These are phyloP conservation scores for Molorchus minor DNA, from an alignment of 2,888 invertebrate genomes.

Conservation along the genomic window DNA sequence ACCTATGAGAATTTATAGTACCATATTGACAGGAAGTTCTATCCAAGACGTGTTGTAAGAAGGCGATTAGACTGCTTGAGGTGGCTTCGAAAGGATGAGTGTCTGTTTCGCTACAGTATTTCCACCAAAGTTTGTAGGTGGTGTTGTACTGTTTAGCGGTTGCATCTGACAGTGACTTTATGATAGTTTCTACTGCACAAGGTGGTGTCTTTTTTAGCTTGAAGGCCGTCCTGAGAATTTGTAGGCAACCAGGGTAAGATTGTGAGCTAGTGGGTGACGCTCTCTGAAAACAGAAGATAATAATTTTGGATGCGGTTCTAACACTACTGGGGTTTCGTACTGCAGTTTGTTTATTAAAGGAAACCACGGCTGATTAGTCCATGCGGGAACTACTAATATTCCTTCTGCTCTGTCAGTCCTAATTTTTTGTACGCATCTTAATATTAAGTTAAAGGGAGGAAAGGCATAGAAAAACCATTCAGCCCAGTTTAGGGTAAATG, in stretches of 20 bases:
- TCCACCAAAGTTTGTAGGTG: conserved; percentile 37
- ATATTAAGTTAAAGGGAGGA: conserved; percentile 43
- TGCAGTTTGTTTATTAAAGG: neutral
- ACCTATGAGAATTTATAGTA: conserved; percentile 43
- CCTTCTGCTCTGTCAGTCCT: conserved; percentile 44
- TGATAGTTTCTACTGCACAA: conserved; percentile 30
- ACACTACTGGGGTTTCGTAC: neutral
- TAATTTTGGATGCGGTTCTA: neutral
- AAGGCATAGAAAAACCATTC: conserved; percentile 27
- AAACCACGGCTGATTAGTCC: too few relatives aligned
- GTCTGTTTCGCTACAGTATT: conserved; percentile 35
- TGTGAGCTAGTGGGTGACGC: neutral
- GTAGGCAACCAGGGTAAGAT: conserved; percentile 32
- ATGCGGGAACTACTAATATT: conserved; percentile 48
- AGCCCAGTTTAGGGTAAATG: conserved; percentile 42
- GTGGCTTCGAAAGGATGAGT: conserved; percentile 27
- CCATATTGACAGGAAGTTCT: conserved; percentile 32
- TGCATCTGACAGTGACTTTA: conserved; percentile 35
- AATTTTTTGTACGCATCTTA: conserved; percentile 48
- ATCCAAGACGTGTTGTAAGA: conserved; percentile 29
- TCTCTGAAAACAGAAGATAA: neutral
- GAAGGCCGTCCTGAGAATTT: conserved; percentile 36
- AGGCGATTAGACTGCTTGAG: conserved; percentile 23
- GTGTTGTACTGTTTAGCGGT: conserved; percentile 40
- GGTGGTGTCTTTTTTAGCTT: conserved; percentile 25